A percentile compares a stretch with the other conserved stretches of the same genome.
Conservation (phyloP, 2,888 invertebrate species). For the Seira sanloemensis region DNA sequence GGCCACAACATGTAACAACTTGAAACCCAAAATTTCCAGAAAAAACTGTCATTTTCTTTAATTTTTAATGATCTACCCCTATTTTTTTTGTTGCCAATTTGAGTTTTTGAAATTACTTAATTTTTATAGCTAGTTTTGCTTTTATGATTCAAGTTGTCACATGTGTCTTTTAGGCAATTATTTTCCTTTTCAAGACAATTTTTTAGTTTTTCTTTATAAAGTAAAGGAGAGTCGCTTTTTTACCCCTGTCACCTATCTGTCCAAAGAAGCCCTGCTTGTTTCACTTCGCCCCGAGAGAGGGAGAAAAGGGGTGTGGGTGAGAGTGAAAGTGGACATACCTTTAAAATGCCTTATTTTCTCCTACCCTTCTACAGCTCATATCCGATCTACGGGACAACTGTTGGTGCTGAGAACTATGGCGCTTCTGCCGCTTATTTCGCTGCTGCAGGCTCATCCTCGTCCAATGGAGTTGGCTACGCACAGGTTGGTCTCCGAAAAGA, state of each 20-base stretch:
- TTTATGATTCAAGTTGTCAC: constrained; percentile 53
- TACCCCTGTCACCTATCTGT: constrained; percentile 11
- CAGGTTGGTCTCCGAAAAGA: too few relatives aligned
- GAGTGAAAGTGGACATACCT: background rate
- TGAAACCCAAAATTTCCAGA: constrained; percentile 40
- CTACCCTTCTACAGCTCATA: constrained; percentile 74
- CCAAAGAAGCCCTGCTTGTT: background rate
- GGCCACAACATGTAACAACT: constrained; percentile 79
- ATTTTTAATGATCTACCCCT: too few relatives aligned
- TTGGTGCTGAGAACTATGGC: constrained; percentile 81
- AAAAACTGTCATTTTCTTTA: background rate
- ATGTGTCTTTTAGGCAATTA: too few relatives aligned
- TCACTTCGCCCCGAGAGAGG: background rate
- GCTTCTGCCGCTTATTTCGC: constrained; percentile 82
- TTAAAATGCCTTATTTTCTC: background rate
- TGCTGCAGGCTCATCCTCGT: constrained; percentile 77
- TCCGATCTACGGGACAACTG: constrained; percentile 81
- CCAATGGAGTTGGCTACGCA: constrained; percentile 80
- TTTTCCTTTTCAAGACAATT: too few relatives aligned
- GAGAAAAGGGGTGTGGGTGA: background rate
- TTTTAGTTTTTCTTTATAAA: too few relatives aligned
- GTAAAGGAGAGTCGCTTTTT: constrained; percentile 24
- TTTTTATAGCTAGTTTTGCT: background rate
- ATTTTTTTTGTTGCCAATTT: background rate
- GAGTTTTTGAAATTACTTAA: background rate